Evolutionary conservation across 2,888 invertebrate species (phyloP).

Genomic region (Chironomus tentans): DNA sequence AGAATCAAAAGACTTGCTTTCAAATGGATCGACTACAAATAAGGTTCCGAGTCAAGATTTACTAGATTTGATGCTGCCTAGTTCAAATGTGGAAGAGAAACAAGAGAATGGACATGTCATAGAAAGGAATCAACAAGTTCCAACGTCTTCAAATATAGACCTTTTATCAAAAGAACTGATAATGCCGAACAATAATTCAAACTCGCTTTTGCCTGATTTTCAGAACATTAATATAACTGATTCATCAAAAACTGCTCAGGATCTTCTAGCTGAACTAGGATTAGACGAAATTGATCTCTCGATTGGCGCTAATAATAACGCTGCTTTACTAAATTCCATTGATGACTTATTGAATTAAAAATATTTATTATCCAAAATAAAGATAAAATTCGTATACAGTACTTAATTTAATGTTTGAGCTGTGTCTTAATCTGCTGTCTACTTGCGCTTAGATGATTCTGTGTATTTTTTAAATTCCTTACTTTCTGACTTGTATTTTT

Average conservation of each 20-base stretch:
- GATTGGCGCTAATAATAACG: background rate
- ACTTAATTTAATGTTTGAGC: background rate
- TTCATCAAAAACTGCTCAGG: constrained; percentile 31
- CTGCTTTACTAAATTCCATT: background rate
- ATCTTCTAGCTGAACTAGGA: constrained; percentile 49
- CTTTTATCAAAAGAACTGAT: background rate
- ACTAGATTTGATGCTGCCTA: background rate
- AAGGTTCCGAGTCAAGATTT: background rate
- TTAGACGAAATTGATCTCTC: constrained; percentile 45
- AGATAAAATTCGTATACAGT: background rate
- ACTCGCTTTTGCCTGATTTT: background rate
- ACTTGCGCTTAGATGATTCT: background rate
- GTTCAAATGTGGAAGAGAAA: background rate
- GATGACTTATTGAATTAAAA: constrained; percentile 20
- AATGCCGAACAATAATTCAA: background rate
- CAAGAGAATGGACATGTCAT: background rate
- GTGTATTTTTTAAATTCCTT: too few species aligned
- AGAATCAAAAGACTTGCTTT: background rate
- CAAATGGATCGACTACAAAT: constrained; percentile 24
- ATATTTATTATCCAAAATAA: background rate
- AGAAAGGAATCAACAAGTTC: background rate
- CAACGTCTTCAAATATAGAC: background rate
- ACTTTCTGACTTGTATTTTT: background rate
- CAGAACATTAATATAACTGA: constrained; percentile 29
- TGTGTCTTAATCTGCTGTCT: background rate